Base-by-base conservation (phyloP, 64 coral and sea anemone genomes). In the Actinia tenebrosa region DNA sequence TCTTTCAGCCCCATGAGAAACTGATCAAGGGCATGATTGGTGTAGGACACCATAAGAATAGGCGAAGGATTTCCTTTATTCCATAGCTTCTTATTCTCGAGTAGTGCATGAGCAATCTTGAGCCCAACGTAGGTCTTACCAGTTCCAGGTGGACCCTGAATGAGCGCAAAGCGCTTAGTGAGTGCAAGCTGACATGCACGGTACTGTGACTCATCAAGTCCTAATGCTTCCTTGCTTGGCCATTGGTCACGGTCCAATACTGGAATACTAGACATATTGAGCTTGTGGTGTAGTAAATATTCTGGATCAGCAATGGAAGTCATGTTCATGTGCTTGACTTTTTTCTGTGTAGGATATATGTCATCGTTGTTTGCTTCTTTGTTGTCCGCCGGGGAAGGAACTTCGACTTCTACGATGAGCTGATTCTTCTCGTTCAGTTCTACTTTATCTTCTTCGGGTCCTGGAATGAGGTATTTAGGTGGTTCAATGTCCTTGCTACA, bases 41-140 rank as follows among this genome's bases (percentile, higher is more conserved):
- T 98, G 26, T 94, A 98, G 18, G 95, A 88, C 5, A 98, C 87
- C 95, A 98, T 98, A 18, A 98, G n/a, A 64, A 98, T 87, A 45
- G 95, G 95, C 3, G 90, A 88, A 3, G 19, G 43, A 16, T 55
- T 53, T 15, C 14, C 44, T 26, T 46, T 60, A 16, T 86, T 64
- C 95, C 92, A 98, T 22, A 94, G 54, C 0, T 84, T 25, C 5
- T 20, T 20, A 87, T 94, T 98, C 19, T 80, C 17, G 8, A 92
- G 86, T 16, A 98, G 89, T 27, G 87, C 84, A 56, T 64, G 89
- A 17, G 92, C 95, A 42, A 98, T 98, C 60, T 94, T 98, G 8
- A 92, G 93, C 30, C 95, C 95, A 56, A 98, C 92, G 53, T 89
- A 94, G 0, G 95, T 98, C 66, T 98, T 98, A 26, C 95, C 95